phyloP scores from a whole-genome alignment of 2,113 vertebrate genomes.

The Cebidichthys violaceus region DNA sequence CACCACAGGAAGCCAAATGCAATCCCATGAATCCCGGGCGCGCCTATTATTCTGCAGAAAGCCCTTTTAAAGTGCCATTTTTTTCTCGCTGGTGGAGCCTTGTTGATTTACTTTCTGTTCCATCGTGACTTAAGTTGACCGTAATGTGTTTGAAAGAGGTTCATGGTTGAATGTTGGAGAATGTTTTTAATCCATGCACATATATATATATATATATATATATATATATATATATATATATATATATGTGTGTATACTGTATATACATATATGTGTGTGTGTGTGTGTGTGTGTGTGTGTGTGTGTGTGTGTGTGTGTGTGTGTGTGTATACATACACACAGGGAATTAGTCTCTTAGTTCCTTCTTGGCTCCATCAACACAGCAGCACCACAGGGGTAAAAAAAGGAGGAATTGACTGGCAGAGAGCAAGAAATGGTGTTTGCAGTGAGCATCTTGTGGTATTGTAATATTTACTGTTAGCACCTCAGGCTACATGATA shows the following conservation, averaged over 20 bases:
- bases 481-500: slow-evolving; percentile 85
- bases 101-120: slow-evolving; percentile 82
- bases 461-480: slow-evolving; percentile 87
- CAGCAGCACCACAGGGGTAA: slow-evolving; percentile 72
- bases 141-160: slow-evolving; percentile 76
- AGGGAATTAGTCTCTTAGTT: slow-evolving; percentile 44
- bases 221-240: background rate
- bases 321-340: background rate
- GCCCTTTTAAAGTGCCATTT: slow-evolving; percentile 80
- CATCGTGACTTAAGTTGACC: slow-evolving; percentile 80
- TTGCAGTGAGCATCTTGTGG: slow-evolving; percentile 85
- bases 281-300: too few relatives aligned
- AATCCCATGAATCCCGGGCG: slow-evolving; percentile 82
- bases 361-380: slow-evolving; percentile 67
- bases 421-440: slow-evolving; percentile 81
- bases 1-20: slow-evolving; percentile 84
- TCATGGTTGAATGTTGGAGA: slow-evolving; percentile 56
- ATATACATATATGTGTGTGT: too few relatives aligned
- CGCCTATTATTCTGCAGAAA: slow-evolving; percentile 82
- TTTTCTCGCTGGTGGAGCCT: slow-evolving; percentile 64
- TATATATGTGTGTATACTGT: background rate
- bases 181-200: slow-evolving; percentile 44
- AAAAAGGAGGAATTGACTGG: slow-evolving; percentile 76
- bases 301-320: too few relatives aligned
- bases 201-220: background rate